Percentiles rank a stretch among this genome's conserved stretches.
Conservation (phyloP, 2,888 invertebrate genomes). For the Rhodophaea formosa region DNA sequence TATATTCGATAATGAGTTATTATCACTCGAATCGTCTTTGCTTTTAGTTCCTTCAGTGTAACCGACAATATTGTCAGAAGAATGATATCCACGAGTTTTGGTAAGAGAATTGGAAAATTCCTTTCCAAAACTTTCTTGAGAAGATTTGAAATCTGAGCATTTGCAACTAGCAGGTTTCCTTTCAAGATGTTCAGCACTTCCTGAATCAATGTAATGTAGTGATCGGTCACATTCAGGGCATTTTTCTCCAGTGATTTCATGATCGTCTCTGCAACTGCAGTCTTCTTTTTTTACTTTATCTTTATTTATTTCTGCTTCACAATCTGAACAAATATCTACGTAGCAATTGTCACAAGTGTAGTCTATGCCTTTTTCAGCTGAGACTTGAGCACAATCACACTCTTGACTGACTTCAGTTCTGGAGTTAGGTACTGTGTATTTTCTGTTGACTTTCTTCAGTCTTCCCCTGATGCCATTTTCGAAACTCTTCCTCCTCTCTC, state of each 20-base stretch:
- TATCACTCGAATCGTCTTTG: constrained; percentile 63
- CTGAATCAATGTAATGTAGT: constrained; percentile 69
- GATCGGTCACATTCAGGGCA: constrained; percentile 70
- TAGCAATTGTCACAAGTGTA: constrained; percentile 73
- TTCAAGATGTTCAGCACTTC: constrained; percentile 65
- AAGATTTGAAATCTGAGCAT: constrained; percentile 71
- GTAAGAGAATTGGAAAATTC: constrained; percentile 57
- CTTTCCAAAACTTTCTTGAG: constrained; percentile 72
- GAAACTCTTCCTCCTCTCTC: constrained; percentile 83
- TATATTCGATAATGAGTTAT: constrained; percentile 55
- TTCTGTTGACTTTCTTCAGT: constrained; percentile 80
- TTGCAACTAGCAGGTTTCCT: constrained; percentile 60
- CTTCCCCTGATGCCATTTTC: constrained; percentile 82
- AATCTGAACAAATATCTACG: constrained; percentile 69
- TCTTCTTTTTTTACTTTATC: constrained; percentile 52
- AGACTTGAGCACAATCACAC: constrained; percentile 65
- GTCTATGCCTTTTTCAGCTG: constrained; percentile 67
- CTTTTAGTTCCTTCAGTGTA: constrained; percentile 60
- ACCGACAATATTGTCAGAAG: constrained; percentile 70
- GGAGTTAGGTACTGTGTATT: constrained; percentile 54
- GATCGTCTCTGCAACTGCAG: constrained; percentile 53
- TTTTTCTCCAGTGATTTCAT: constrained; percentile 50
- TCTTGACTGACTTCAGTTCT: constrained; percentile 52
- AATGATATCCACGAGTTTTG: constrained; percentile 71
- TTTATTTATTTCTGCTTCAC: constrained; percentile 61